Percentiles rank a stretch among this genome's conserved stretches.
Evolutionary conservation across 2,888 invertebrate species (phyloP).

Genomic region (Tuta absoluta): DNA sequence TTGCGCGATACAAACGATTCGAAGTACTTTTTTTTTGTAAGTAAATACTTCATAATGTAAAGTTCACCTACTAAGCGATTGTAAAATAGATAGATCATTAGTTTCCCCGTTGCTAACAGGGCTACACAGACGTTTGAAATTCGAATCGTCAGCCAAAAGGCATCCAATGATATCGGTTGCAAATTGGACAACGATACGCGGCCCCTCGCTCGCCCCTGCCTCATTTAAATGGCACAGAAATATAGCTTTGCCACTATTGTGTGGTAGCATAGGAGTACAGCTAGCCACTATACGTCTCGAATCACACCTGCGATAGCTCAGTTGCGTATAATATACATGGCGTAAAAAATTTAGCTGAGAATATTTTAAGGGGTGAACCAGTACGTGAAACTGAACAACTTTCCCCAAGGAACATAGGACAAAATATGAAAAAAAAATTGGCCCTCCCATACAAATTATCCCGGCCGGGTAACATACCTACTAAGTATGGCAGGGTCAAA

Average conservation of each 20-base stretch:
- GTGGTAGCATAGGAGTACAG: neutral
- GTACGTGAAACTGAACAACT: no score
- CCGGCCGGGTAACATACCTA: no score
- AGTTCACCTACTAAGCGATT: neutral
- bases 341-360: no score
- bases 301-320: neutral
- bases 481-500: no score
- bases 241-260: constrained; percentile 20
- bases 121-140: constrained; percentile 11
- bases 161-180: constrained; percentile 37
- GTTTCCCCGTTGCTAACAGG: neutral
- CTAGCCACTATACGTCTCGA: neutral
- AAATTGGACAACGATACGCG: constrained; percentile 33
- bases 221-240: constrained; percentile 27
- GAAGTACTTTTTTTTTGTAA: no score
- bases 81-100: neutral
- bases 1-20: no score
- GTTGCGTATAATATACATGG: no score
- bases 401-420: no score
- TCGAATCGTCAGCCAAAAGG: constrained; percentile 30
- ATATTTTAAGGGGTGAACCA: no score
- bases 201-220: constrained; percentile 11
- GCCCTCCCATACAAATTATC: no score
- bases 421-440: no score
- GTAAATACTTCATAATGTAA: no score